phyloP scores from a whole-genome alignment of 2,797 vertebrate species.

The Hippopotamyrus pictus region DNA sequence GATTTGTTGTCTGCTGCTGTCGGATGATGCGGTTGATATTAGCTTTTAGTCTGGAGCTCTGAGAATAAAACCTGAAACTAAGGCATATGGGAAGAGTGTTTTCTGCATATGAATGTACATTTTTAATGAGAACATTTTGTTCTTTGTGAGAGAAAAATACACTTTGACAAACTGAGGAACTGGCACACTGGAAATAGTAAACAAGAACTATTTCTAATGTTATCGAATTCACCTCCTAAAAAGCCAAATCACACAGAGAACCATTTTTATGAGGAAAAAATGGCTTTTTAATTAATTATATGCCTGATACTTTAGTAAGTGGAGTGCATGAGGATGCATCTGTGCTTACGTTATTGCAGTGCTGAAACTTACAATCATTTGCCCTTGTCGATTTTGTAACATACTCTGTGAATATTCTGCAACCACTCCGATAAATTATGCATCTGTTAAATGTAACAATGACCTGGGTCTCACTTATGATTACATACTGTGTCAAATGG shows the following conservation, averaged over 20 bases:
- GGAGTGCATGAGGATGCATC: neutral
- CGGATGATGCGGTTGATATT: neutral
- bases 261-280: constrained; percentile 20
- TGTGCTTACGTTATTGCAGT: constrained; percentile 23
- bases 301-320: constrained; percentile 3
- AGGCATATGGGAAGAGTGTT: constrained; percentile 40
- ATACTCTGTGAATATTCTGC: constrained; percentile 35
- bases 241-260: constrained; percentile 17
- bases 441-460: constrained; percentile 36
- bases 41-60: neutral
- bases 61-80: constrained; percentile 13
- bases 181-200: neutral
- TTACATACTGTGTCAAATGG: constrained; percentile 36
- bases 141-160: constrained; percentile 35
- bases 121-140: constrained; percentile 55
- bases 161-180: constrained; percentile 23
- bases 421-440: constrained; percentile 37
- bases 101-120: constrained; percentile 54
- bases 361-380: constrained; percentile 15
- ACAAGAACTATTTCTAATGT: neutral
- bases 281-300: neutral
- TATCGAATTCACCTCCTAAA: neutral
- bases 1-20: neutral
- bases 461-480: constrained; percentile 33
- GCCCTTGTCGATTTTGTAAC: constrained; percentile 20